Percentiles rank a stretch among this genome's conserved stretches.
Conservation (phyloP, 2,797 vertebrate genomes). For the Thalassophryne amazonica region DNA sequence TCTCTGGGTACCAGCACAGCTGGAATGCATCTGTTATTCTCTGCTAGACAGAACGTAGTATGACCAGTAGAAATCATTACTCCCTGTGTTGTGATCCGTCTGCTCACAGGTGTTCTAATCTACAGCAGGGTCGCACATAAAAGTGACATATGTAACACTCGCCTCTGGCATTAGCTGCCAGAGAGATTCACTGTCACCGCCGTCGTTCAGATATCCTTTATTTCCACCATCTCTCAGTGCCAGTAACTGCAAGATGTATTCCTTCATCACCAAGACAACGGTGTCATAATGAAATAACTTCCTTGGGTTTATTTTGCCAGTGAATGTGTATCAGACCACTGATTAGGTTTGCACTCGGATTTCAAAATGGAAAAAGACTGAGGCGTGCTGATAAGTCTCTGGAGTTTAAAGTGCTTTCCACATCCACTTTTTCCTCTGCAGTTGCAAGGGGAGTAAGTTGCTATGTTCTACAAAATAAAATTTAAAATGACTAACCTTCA, state of each 20-base stretch:
- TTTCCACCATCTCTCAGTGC: conserved; percentile 31
- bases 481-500: not conserved
- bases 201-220: conserved; percentile 5
- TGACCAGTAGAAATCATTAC: no score
- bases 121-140: conserved; percentile 6
- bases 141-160: conserved; percentile 6
- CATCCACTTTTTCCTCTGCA: not conserved
- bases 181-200: conserved; percentile 28
- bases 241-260: conserved; percentile 36
- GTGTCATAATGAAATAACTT: conserved; percentile 51
- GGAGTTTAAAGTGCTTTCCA: conserved; percentile 33
- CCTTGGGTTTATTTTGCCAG: conserved; percentile 29
- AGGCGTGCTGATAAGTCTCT: conserved; percentile 23
- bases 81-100: no score
- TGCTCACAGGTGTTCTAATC: no score
- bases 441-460: conserved; percentile 8
- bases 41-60: no score
- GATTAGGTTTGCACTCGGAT: conserved; percentile 51
- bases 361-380: conserved; percentile 40
- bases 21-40: no score
- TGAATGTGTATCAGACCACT: conserved; percentile 20
- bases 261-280: conserved; percentile 11
- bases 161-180: conserved; percentile 10
- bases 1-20: no score
- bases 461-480: not conserved